These are phyloP conservation scores for Amblyjoppa proteus DNA, from an alignment of 2,888 invertebrate genomes.

Conservation along the genomic window DNA sequence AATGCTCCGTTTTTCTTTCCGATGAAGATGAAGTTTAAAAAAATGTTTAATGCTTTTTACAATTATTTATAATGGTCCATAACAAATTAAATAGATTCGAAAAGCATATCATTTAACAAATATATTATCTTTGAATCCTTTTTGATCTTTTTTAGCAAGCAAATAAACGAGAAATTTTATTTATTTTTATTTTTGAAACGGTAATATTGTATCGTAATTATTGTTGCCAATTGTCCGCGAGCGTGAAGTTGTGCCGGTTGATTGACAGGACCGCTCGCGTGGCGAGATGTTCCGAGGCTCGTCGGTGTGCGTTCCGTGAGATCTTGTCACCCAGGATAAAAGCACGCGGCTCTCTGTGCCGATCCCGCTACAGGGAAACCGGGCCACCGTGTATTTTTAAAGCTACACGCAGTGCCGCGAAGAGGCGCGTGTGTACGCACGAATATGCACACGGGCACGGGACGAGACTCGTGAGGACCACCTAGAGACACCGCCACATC, in stretches of 20 bases:
- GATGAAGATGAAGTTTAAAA: too few species aligned
- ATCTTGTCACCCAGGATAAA: slow-evolving; percentile 72
- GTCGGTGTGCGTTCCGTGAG: slow-evolving; percentile 36
- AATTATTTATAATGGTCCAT: too few species aligned
- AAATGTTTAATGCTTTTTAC: too few species aligned
- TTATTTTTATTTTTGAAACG: too few species aligned
- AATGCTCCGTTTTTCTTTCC: too few species aligned
- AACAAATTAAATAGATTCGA: not conserved
- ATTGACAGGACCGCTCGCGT: slow-evolving; percentile 35
- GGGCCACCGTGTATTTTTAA: slow-evolving; percentile 78
- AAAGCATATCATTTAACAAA: too few species aligned
- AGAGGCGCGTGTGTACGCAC: slow-evolving; percentile 32
- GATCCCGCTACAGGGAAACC: slow-evolving; percentile 70
- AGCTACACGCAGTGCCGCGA: slow-evolving; percentile 56
- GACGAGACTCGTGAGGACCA: slow-evolving; percentile 21
- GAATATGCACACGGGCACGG: not conserved
- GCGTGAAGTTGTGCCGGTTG: slow-evolving; percentile 26
- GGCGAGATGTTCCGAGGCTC: slow-evolving; percentile 12
- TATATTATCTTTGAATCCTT: too few species aligned
- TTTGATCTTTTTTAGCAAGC: too few species aligned
- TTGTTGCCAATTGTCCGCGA: not conserved
- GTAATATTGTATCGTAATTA: not conserved
- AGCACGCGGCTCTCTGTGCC: slow-evolving; percentile 30
- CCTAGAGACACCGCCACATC: slow-evolving; percentile 52
- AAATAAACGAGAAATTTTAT: too few species aligned